Evolutionary conservation across 2,888 invertebrate species (phyloP).

Genomic region (Entomobrya proxima): DNA sequence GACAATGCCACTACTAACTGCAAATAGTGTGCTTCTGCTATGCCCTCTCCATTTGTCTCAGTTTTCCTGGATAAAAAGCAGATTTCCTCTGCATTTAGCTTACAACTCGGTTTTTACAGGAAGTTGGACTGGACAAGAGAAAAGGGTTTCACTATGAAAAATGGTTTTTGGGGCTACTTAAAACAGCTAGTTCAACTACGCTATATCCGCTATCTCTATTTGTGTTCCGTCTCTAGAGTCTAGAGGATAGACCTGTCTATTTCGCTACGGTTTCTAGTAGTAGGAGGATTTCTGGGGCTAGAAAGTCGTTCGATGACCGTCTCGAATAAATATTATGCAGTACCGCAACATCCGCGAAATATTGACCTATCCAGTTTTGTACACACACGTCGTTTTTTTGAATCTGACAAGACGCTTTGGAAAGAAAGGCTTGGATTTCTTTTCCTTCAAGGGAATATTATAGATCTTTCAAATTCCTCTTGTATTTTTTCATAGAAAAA

Average conservation of each 20-base stretch:
- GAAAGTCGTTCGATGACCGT: slow-evolving; percentile 46
- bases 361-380: slow-evolving; percentile 36
- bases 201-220: too few relatives aligned
- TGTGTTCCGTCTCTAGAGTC: neutral
- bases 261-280: neutral
- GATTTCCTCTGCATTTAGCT: neutral
- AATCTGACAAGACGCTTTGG: neutral
- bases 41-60: neutral
- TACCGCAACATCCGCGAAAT: neutral
- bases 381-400: neutral
- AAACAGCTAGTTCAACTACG: neutral
- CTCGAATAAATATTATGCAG: slow-evolving; percentile 8
- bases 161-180: slow-evolving; percentile 33
- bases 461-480: too few relatives aligned
- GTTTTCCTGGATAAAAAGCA: neutral
- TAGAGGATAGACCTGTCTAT: neutral
- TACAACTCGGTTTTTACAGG: neutral
- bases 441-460: too few relatives aligned
- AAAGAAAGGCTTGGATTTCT: neutral
- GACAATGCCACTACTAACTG: neutral
- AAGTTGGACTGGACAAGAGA: too few relatives aligned
- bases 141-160: neutral
- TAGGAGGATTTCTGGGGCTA: neutral
- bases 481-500: too few relatives aligned
- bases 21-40: neutral